Conservation (phyloP, 2,797 vertebrate genomes). For the Cephalopachus bancanus region DNA sequence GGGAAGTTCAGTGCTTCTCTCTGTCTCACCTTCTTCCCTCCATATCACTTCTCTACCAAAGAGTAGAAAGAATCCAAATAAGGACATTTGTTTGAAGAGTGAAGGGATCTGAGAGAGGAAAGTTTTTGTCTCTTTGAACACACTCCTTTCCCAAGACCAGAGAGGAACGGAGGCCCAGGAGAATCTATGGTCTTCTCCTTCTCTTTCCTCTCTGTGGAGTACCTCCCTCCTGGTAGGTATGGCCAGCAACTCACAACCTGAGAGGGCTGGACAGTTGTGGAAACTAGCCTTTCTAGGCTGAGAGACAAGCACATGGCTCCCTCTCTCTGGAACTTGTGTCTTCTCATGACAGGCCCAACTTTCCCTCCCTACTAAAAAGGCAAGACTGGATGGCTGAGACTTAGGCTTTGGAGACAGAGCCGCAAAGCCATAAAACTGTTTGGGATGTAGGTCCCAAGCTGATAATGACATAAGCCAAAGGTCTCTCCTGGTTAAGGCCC, state of each 20-base stretch:
- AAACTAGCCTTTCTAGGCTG: background rate
- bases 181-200: background rate
- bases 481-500: background rate
- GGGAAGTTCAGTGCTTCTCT: background rate
- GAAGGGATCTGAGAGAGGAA: background rate
- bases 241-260: background rate
- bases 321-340: background rate
- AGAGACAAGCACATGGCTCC: background rate
- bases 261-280: background rate
- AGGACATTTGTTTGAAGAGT: background rate
- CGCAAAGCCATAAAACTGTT: background rate
- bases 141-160: background rate
- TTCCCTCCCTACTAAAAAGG: background rate
- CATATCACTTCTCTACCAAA: background rate
- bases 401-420: background rate
- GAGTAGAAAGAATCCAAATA: background rate
- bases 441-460: background rate
- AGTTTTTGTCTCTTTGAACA: background rate
- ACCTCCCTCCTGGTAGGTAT: background rate
- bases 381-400: background rate
- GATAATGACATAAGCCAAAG: background rate
- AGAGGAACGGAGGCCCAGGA: background rate
- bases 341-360: background rate
- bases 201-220: background rate
- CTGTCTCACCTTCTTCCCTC: background rate